Percentiles rank a stretch among this genome's conserved stretches.
Conservation (phyloP, 2,113 vertebrate genomes). For the Clinocottus analis region DNA sequence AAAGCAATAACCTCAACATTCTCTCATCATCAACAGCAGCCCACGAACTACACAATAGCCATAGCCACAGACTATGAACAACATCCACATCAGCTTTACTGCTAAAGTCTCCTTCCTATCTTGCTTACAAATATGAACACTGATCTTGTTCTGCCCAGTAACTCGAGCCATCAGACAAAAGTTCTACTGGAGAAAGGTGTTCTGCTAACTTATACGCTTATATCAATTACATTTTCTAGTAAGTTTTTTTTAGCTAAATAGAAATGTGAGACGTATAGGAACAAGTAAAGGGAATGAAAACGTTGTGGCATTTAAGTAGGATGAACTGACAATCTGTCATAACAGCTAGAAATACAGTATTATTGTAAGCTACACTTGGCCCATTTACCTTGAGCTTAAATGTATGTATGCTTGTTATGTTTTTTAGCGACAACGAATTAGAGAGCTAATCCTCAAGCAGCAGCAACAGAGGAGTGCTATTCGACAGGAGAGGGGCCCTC, state of each 20-base stretch:
- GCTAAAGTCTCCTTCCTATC: not conserved
- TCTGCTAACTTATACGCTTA: not conserved
- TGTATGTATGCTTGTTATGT: constrained; percentile 20
- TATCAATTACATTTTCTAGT: not conserved
- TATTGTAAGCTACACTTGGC: not conserved
- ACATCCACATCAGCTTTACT: not conserved
- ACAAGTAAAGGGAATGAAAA: not conserved
- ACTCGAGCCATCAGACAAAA: not conserved
- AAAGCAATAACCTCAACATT: not conserved
- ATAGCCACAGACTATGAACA: not conserved
- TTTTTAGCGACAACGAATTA: constrained; percentile 91
- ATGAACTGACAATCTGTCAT: not conserved
- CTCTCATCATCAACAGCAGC: not conserved
- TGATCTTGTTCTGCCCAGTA: not conserved
- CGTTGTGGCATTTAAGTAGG: not conserved
- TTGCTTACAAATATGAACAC: not conserved
- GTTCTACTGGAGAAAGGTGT: not conserved
- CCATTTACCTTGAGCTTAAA: not conserved
- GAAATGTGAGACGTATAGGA: not conserved
- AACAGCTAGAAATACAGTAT: not conserved
- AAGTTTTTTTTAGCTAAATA: not conserved
- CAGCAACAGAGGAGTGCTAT: constrained; percentile 93
- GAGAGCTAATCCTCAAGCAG: constrained; percentile 94
- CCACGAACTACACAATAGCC: not conserved
- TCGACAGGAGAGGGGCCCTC: constrained; percentile 90